Base-by-base conservation (phyloP, 2,888 invertebrate species). In the Dorcus hopei region DNA sequence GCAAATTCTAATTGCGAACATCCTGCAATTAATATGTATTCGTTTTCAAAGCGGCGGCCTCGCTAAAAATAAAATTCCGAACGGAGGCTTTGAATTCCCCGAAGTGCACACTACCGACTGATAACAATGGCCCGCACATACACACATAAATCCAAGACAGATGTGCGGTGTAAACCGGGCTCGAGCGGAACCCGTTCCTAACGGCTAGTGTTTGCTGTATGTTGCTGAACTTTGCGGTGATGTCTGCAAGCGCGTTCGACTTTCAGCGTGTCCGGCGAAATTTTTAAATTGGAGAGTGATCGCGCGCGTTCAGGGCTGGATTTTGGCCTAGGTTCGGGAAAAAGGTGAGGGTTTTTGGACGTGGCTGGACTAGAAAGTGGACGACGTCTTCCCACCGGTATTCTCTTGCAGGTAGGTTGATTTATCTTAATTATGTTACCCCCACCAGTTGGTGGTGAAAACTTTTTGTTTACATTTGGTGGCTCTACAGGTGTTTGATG, bases 111-210 rank as follows among this genome's bases (percentile, higher is more conserved):
- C 41, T 19, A 43, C 26, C 52, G 52, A 19, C 52, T 45, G 45
- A 45, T 45, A 45, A 45, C 45, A 45, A 45, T 45, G 45, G 45
- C 23, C 45, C 23, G 45, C 45, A 45, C 23, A 19, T 45, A 45
- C 23, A 23, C 45, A 45, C 23, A 19, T 45, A 45, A 45, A 45
- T 26, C 43, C 26, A 49, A 40, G 42, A 39, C 33, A 14, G 41
- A 43, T 33, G 43, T 50, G 50, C 43, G 50, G 56, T 56, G 56
- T 56, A 56, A 56, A 56, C 56, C 43, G 42, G 56, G 56, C 56
- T 56, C 50, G 50, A 49, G 50, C 50, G 56, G 50, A 56, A 56
- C 56, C 41, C 56, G 56, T 56, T 56, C 42, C 56, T 49, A 50
- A 49, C 50, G 50, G 56, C 49, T 26, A 26, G 40, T 56, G 45